Evolutionary conservation across 1,140 invertebrate species (phyloP), one percentile per base, ranked within the genome.

Genomic region (Lordiphosa stackelbergi): DNA sequence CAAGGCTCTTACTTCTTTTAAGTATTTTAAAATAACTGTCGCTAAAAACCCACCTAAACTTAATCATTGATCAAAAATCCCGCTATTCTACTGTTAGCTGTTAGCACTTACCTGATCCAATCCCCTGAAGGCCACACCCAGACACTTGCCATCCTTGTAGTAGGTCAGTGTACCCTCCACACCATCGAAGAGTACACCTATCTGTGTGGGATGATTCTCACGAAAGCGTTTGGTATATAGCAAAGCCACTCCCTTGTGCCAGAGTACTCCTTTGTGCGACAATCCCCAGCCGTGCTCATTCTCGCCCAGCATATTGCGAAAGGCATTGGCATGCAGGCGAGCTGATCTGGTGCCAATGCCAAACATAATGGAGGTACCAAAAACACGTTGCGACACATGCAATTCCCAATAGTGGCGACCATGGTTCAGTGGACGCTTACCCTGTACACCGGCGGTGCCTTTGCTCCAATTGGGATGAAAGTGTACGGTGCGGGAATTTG

Each of bases 401-500:
- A 94, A 86, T 84, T 94, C 93, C 93, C 93, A 94, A 81, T 93
- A 94, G 75, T 91, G 92, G 40, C 81, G 87, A 1, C 90, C 91
- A 68, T 91, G 90, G 73, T 93, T 93, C 1, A 94, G 86, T 1
- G 91, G 81, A 7, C 90, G 84, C 10, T 90, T 92, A 4, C 93
- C 93, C 37, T 92, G 88, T 0, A 94, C 91, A 2, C 90, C 93
- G 0, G 93, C 93, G 0, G 93, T 94, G 31, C 93, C 93, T 63
- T 92, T 93, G 73, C 92, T 93, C 93, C 93, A 94, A 70, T 93
- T 92, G 0, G 93, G 93, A 87, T 94, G 93, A 73, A 94, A 94
- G 75, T 90, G 89, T 10, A 91, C 91, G 4, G 88, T 90, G 11
- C 89, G 87, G 16, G 78, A 85, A 11, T 88, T 79, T 10, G 81